Evolutionary conservation across 2,888 invertebrate species (phyloP), one percentile per base, ranked within the genome.

Genomic region (Himalopsyche anomala): DNA sequence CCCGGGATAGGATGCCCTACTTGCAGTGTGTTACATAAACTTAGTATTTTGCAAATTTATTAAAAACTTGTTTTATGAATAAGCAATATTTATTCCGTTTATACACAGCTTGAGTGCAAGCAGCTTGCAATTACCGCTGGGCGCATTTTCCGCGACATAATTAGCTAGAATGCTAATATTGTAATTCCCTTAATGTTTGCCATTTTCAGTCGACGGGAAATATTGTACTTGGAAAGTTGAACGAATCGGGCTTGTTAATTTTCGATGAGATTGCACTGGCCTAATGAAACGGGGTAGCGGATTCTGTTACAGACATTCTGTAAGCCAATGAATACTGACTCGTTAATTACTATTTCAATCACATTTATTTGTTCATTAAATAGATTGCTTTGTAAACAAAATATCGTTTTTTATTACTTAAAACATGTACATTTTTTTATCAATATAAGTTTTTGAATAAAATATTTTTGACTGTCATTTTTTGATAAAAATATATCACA

Each of bases 121-220:
- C 56, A 82, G 6, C 19, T 62, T 11, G 62, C 62, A 62, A 62
- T 62, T 62, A 62, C 62, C 19, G 62, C 62, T 81, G 84, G 86
- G 38, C 45, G 81, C 86, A 84, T 86, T 86, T 85, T 84, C 84
- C n/a, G 56, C 81, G 84, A 86, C 84, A 86, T 84, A 84, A 86
- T 86, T 86, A 86, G 80, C 84, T 36, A n/a, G 80, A 86, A 84
- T 81, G 83, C 86, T 86, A 86, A 86, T 86, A 62, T 84, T 81
- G 84, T 85, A 85, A 85, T 85, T 81, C 84, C 81, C 84, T 85
- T 85, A 81, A 85, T 85, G 84, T 85, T 85, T 81, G 80, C 81
- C 45, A 38, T 55, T 55, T 19, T 55, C 56, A 55, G 55, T 38
- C 62, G 62, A 28, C 62, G 62, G 62, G 80, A 81, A 55, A 81